These are phyloP conservation scores for Mnemiopsis leidyi DNA, from an alignment of 37 sponge, comb jelly and placozoan species.

Conservation along the genomic window DNA sequence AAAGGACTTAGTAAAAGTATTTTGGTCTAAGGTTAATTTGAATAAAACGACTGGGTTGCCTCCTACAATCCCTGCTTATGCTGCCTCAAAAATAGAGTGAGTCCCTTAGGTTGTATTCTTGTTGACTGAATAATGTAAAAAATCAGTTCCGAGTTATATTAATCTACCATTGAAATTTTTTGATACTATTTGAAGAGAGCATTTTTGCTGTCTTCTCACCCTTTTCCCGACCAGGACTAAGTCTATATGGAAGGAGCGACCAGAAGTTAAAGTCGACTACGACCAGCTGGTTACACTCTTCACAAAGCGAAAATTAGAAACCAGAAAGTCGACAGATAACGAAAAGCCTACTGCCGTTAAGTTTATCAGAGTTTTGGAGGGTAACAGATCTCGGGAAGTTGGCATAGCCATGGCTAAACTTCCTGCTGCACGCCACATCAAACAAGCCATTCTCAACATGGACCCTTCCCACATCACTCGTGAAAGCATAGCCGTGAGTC, in stretches of 20 bases:
- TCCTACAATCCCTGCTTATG: slow-evolving; percentile 15
- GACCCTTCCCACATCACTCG: slow-evolving; percentile 80
- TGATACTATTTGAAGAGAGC: no score
- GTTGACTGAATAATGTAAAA: no score
- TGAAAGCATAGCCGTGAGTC: slow-evolving; percentile 79
- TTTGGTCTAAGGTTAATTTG: slow-evolving; percentile 74
- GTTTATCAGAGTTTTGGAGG: slow-evolving; percentile 78
- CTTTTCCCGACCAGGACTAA: neutral
- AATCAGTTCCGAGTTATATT: no score
- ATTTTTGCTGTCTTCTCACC: no score
- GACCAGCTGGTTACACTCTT: neutral
- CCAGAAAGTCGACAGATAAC: neutral
- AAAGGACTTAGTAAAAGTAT: slow-evolving; percentile 70
- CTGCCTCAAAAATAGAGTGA: slow-evolving; percentile 35
- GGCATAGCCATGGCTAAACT: slow-evolving; percentile 79
- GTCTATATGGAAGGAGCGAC: slow-evolving; percentile 46
- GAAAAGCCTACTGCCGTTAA: slow-evolving; percentile 66
- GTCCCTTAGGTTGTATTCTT: no score
- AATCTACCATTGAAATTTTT: no score
- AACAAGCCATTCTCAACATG: slow-evolving; percentile 88
- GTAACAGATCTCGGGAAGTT: slow-evolving; percentile 79
- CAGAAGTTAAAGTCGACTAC: slow-evolving; percentile 32
- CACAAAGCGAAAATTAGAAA: neutral
- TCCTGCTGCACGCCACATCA: slow-evolving; percentile 82
- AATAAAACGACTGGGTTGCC: slow-evolving; percentile 54